Base-by-base conservation (phyloP, 2,113 vertebrate species). In the Mohoua ochrocephala region DNA sequence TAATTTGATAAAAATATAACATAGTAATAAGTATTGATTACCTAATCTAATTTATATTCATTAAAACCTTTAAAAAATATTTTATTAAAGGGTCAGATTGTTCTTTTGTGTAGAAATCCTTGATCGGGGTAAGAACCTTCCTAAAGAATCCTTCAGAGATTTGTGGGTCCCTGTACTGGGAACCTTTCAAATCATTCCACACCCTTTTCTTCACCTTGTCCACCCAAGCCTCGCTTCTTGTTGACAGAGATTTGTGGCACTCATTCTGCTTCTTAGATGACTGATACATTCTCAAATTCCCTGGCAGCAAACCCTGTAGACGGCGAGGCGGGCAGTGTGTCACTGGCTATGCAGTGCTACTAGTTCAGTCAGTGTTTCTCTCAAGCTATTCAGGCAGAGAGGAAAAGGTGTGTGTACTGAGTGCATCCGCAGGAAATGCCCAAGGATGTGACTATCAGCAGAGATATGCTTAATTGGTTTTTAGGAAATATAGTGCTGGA, bases 1-100 rank as follows among this genome's bases (percentile, higher is more conserved):
- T 89, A 97, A 94, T 91, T 83, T 96, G 84, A 81, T 92, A 93
- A 84, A 93, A 88, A 67, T 71, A 70, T 75, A 75, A 65, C 73
- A 82, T 41, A 93, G 69, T 90, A 94, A 81, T 41, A 91, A 76
- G 77, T 95, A 94, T 92, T 95, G 89, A 85, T 93, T 90, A 37
- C 24, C 31, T 95, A 86, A 94, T 91, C 52, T 94, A 77, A 91
- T 96, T 97, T 95, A 78, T 73, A 65, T 92, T 89, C 74, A 75
- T 78, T 97, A 83, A 84, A 94, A 47, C 42, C 53, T 94, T 92
- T 90, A 33, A 90, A 80, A 73, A 87, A 78, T 93, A 88, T 95
- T 94, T 86, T 73, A 78, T 93, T 83, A 78, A 92, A 91, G 60
- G 47, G 28, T 88, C 31, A 80, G 56, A 65, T 78, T 81, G 76